These are phyloP conservation scores for Salarias fasciatus DNA, from an alignment of 2,797 vertebrate species.

Conservation along the genomic window DNA sequence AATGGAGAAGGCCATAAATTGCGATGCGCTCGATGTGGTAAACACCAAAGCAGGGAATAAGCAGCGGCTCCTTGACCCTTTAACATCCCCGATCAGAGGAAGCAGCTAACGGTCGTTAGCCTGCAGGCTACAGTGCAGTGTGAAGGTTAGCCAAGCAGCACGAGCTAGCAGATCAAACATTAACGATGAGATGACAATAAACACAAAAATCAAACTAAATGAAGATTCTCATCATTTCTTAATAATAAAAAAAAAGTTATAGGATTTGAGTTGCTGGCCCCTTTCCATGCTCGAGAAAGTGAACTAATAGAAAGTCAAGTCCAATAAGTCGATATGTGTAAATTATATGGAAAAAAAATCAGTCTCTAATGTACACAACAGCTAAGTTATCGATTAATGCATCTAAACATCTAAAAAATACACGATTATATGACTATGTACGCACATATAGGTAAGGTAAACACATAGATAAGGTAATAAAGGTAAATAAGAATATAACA, in stretches of 20 bases:
- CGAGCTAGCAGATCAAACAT: conserved; percentile 14
- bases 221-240: too few relatives aligned
- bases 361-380: too few relatives aligned
- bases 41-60: conserved; percentile 32
- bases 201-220: not conserved
- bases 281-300: not conserved
- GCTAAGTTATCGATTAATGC: too few relatives aligned
- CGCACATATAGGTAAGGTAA: too few relatives aligned
- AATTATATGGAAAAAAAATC: too few relatives aligned
- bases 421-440: too few relatives aligned
- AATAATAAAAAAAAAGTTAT: not conserved
- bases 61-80: conserved; percentile 56
- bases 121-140: conserved; percentile 26
- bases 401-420: too few relatives aligned
- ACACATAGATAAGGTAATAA: too few relatives aligned
- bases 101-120: conserved; percentile 72
- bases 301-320: conserved; percentile 14
- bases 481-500: too few relatives aligned
- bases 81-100: conserved; percentile 44
- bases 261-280: not conserved
- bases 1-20: not conserved
- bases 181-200: not conserved
- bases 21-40: not conserved
- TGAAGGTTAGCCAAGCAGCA: conserved; percentile 60
- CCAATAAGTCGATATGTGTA: conserved; percentile 7